A percentile compares a stretch with the other conserved stretches of the same genome.
phyloP scores from a whole-genome alignment of 2,113 vertebrate species.

The Oenanthe oenanthe region DNA sequence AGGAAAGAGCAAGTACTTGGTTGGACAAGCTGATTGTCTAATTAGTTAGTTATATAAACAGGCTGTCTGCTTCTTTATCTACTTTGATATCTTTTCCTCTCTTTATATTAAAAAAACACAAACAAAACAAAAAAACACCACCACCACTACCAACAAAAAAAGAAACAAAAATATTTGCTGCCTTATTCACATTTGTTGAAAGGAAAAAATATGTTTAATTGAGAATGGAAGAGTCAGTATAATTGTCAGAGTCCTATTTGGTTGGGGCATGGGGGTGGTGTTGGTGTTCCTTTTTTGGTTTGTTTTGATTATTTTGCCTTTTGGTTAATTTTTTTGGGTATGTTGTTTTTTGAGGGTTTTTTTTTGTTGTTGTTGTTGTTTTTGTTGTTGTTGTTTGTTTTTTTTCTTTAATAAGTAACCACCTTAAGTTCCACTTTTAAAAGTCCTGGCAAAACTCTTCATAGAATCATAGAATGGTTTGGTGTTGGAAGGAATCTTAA shows the following conservation, averaged over 20 bases:
- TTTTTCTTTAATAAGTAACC: neutral
- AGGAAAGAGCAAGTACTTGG: neutral
- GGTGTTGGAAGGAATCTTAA: neutral
- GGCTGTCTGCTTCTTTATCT: neutral
- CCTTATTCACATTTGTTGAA: neutral
- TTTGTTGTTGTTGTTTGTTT: neutral
- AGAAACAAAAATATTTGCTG: accelerated
- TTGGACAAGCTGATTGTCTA: neutral
- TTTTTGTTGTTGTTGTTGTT: neutral
- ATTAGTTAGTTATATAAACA: neutral
- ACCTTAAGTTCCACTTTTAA: neutral
- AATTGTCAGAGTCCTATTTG: neutral
- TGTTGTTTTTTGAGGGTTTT: too few species aligned
- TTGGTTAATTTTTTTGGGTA: neutral
- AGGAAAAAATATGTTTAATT: neutral
- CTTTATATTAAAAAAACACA: neutral
- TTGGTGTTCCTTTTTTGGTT: accelerated
- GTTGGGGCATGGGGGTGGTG: accelerated
- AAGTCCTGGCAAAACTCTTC: neutral
- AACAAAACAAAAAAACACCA: too few species aligned
- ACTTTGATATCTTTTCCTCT: neutral
- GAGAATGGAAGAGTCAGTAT: neutral
- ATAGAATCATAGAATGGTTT: neutral
- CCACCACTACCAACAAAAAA: neutral
- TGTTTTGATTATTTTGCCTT: neutral